These are phyloP conservation scores for Neolamprologus devosi DNA, from an alignment of 2,113 vertebrate species.

Conservation along the genomic window DNA sequence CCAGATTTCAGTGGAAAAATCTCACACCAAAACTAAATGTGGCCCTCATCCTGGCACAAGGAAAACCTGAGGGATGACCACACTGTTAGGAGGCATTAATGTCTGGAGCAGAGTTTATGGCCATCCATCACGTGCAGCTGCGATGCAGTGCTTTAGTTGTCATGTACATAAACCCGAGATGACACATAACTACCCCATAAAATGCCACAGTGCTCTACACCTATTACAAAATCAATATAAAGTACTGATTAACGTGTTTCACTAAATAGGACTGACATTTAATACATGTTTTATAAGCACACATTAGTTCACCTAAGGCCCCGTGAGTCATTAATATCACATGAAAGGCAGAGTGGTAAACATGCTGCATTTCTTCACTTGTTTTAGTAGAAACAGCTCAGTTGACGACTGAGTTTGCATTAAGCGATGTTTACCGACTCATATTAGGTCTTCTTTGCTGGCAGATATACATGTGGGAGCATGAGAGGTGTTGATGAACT, in stretches of 20 bases:
- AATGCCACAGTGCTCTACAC: background rate
- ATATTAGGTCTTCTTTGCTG: background rate
- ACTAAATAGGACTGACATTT: background rate
- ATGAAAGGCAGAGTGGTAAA: background rate
- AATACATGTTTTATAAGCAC: background rate
- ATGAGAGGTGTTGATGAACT: background rate
- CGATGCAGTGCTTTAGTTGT: background rate
- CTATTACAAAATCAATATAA: slow-evolving; percentile 28
- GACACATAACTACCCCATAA: slow-evolving; percentile 14
- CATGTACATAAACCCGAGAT: background rate
- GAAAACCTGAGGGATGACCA: background rate
- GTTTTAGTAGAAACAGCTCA: background rate
- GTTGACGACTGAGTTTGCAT: background rate
- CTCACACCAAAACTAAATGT: background rate
- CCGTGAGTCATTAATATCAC: background rate
- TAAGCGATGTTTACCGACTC: background rate
- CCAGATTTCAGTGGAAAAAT: background rate
- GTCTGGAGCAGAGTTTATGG: background rate
- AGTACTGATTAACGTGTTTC: slow-evolving; percentile 12
- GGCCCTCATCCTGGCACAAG: background rate
- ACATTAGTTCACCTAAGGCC: background rate
- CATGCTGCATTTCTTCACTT: background rate
- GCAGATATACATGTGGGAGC: background rate
- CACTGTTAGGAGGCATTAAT: background rate
- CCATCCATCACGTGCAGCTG: background rate